Percentiles rank a stretch among this genome's conserved stretches.
phyloP scores from a whole-genome alignment of 2,797 vertebrate genomes.

The Squalus acanthias region DNA sequence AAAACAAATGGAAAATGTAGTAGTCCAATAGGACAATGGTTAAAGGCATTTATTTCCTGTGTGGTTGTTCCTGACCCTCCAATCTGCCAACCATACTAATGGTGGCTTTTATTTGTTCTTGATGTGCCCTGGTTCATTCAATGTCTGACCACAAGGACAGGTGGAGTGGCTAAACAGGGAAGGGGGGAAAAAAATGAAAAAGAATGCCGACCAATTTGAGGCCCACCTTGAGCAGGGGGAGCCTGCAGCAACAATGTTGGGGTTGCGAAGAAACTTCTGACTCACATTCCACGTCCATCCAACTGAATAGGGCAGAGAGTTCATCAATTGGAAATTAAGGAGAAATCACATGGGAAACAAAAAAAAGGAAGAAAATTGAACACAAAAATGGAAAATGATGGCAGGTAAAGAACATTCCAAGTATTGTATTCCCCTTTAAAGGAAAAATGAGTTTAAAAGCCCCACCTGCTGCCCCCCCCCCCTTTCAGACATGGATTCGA shows the following conservation, averaged over 20 bases:
- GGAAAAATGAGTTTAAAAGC: conserved; percentile 89
- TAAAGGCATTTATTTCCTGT: not conserved
- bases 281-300: conserved; percentile 37
- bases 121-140: not conserved
- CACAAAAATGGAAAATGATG: not conserved
- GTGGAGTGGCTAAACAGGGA: not conserved
- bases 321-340: no score
- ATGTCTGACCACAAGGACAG: not conserved
- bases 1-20: not conserved
- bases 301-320: conserved; percentile 44
- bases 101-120: not conserved
- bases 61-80: not conserved
- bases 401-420: not conserved
- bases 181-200: not conserved
- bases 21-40: not conserved
- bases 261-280: conserved; percentile 39
- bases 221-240: conserved; percentile 32
- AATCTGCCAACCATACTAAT: not conserved
- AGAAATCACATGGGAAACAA: not conserved
- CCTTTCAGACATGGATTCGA: conserved; percentile 92
- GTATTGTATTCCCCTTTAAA: conserved; percentile 89
- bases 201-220: not conserved
- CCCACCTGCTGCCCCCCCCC: conserved; percentile 84
- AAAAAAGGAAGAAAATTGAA: conserved; percentile 38
- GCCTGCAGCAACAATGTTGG: conserved; percentile 4